Evolutionary conservation across 2,113 vertebrate genomes (phyloP).

Genomic region (Bujurquina vittata): DNA sequence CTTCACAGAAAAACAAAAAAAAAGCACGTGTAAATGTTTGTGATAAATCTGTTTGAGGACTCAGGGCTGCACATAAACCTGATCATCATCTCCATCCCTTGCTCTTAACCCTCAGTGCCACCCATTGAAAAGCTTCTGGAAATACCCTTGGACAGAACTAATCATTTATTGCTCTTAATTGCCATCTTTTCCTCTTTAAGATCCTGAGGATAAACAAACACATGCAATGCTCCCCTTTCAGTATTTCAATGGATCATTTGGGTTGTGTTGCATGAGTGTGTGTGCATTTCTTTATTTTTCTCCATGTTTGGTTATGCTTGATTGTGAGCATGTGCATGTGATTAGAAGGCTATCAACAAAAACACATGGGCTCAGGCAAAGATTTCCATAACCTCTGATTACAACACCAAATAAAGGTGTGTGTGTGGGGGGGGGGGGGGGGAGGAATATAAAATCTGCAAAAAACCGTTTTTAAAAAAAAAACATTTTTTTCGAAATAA

Average conservation of each 20-base stretch:
- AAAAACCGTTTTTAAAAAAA: too few relatives aligned
- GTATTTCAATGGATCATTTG: slow-evolving; percentile 68
- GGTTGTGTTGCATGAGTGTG: not conserved
- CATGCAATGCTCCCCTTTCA: slow-evolving; percentile 23
- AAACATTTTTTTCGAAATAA: too few relatives aligned
- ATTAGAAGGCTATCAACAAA: slow-evolving; percentile 45
- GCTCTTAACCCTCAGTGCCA: not conserved
- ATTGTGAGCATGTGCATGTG: slow-evolving; percentile 52
- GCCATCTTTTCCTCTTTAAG: slow-evolving; percentile 39
- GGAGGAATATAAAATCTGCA: too few relatives aligned
- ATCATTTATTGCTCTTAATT: slow-evolving; percentile 20
- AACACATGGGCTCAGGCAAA: slow-evolving; percentile 42
- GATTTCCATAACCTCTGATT: slow-evolving; percentile 60
- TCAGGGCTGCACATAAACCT: not conserved
- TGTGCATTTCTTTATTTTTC: slow-evolving; percentile 19
- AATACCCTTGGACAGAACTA: not conserved
- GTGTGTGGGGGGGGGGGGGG: not conserved
- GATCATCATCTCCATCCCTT: not conserved
- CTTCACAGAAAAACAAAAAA: not conserved
- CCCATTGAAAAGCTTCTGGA: not conserved
- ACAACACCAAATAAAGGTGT: slow-evolving; percentile 38
- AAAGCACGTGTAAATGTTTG: not conserved
- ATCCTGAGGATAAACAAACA: slow-evolving; percentile 54
- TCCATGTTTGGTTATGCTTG: slow-evolving; percentile 34
- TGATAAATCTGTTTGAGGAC: not conserved